A percentile compares a stretch with the other conserved stretches of the same genome.
Evolutionary conservation across 2,888 invertebrate genomes (phyloP).

Genomic region (Laspeyria flexula): DNA sequence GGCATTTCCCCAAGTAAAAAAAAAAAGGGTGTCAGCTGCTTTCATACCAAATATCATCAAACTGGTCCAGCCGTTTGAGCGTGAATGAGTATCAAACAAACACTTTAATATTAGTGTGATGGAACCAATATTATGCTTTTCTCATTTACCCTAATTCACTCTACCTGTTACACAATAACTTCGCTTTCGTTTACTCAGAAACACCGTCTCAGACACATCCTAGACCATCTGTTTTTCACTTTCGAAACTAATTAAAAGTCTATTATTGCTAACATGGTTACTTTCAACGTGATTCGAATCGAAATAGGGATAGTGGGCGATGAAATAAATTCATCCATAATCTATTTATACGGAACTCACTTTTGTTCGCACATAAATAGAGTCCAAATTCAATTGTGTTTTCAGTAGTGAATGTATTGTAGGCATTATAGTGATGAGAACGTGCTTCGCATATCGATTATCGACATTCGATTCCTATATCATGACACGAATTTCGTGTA

Average conservation of each 20-base stretch:
- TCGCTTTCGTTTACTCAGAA: too few relatives aligned
- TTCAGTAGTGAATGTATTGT: slow-evolving; percentile 34
- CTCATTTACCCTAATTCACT: too few relatives aligned
- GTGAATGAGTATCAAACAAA: too few relatives aligned
- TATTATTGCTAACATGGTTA: slow-evolving; percentile 30
- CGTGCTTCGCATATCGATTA: slow-evolving; percentile 67
- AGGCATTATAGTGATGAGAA: slow-evolving; percentile 59
- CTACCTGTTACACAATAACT: too few relatives aligned
- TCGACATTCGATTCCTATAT: slow-evolving; percentile 52
- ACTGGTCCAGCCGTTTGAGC: too few relatives aligned
- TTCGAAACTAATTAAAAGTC: slow-evolving; percentile 35
- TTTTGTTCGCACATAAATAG: slow-evolving; percentile 12
- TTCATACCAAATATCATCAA: too few relatives aligned
- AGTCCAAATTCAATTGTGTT: slow-evolving; percentile 30
- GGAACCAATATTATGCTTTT: too few relatives aligned
- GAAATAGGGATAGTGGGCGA: slow-evolving; percentile 42
- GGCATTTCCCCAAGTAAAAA: too few relatives aligned
- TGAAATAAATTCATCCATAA: slow-evolving; percentile 32
- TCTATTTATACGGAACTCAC: slow-evolving; percentile 17
- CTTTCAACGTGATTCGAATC: slow-evolving; percentile 38
- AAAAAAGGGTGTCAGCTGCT: too few relatives aligned
- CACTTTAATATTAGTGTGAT: too few relatives aligned
- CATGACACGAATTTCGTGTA: slow-evolving; percentile 64
- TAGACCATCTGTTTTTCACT: slow-evolving; percentile 21
- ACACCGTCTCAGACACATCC: neutral